Evolutionary conservation across 2,797 vertebrate species (phyloP).

Genomic region (Oophaga sylvatica): DNA sequence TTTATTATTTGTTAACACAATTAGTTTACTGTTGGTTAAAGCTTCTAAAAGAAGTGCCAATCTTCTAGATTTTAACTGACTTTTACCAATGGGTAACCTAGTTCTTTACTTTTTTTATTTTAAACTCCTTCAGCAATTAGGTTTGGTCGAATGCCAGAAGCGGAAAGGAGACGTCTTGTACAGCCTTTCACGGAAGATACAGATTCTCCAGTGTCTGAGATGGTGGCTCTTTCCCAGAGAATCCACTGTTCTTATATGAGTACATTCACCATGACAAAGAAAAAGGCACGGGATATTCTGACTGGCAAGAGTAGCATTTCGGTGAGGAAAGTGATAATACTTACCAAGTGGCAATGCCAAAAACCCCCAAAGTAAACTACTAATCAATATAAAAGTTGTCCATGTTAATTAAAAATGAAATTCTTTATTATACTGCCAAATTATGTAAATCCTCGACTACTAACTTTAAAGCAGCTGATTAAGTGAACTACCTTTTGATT

Average conservation of each 20-base stretch:
- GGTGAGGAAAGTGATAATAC: conserved; percentile 75
- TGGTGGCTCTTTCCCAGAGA: conserved; percentile 87
- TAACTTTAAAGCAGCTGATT: neutral
- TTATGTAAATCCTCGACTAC: neutral
- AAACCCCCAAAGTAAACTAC: neutral
- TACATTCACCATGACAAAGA: conserved; percentile 99
- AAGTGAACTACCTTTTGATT: neutral
- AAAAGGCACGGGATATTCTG: conserved; percentile 94
- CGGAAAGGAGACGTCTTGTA: conserved; percentile 96
- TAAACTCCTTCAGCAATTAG: conserved; percentile 83
- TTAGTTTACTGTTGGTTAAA: too few species aligned
- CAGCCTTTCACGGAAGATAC: conserved; percentile 4
- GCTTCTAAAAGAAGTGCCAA: too few species aligned
- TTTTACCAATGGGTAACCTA: neutral
- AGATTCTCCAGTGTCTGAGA: conserved; percentile 28
- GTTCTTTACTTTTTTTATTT: neutral
- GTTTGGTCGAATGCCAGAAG: conserved; percentile 97
- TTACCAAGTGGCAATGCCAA: neutral
- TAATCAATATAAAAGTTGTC: neutral
- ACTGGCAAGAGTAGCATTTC: conserved; percentile 91
- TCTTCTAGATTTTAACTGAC: too few species aligned
- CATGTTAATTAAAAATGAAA: neutral
- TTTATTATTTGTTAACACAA: too few species aligned
- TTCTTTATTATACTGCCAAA: conserved; percentile 2
- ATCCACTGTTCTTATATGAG: conserved; percentile 95